Base-by-base conservation (phyloP, 1,140 invertebrate genomes). In the Streblospio benedicti region DNA sequence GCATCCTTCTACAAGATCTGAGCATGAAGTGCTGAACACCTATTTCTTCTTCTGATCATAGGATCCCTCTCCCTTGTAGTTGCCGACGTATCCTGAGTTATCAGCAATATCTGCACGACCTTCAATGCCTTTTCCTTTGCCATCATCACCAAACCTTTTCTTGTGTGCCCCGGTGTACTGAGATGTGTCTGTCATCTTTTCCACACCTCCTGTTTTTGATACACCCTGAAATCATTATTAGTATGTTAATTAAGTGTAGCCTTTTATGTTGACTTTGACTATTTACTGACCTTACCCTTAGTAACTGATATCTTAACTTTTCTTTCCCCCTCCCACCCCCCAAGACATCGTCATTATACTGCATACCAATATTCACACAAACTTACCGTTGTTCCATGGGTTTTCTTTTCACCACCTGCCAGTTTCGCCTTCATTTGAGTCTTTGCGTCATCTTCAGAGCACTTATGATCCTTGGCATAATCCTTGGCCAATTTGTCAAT, bases 171-270 rank as follows among this genome's bases (percentile, higher is more conserved):
- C 81, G 1, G 81, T 82, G 63, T 82, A 82, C 30, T 73, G 67
- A 2, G 64, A 63, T 14, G 72, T 63, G 63, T 81, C 79, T 6
- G 93, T 97, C 63, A 98, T 73, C 55, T 91, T 82, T 59, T 91
- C 88, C 1, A 94, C 87, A 4, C 90, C 84, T n/a, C 65, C 70
- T 28, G 70, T 65, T 50, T 67, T 69, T 3, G 62, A 58, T 12
- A 57, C 50, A 51, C 64, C 65, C 68, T 70, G 45, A 30, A 55
- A 56, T 2, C 14, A 33, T n/a, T 50, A 57, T 23, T 9, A 28
- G 12, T 54, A 49, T 14, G 6, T 54, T 41, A 6, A 54, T 33
- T n/a, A n/a, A n/a, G n/a, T n/a, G n/a, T n/a, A n/a, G n/a, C n/a
- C n/a, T n/a, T n/a, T n/a, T n/a, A n/a, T n/a, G n/a, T n/a, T n/a